Conservation (phyloP, 2,113 vertebrate species). For the Anolis sagrei region DNA sequence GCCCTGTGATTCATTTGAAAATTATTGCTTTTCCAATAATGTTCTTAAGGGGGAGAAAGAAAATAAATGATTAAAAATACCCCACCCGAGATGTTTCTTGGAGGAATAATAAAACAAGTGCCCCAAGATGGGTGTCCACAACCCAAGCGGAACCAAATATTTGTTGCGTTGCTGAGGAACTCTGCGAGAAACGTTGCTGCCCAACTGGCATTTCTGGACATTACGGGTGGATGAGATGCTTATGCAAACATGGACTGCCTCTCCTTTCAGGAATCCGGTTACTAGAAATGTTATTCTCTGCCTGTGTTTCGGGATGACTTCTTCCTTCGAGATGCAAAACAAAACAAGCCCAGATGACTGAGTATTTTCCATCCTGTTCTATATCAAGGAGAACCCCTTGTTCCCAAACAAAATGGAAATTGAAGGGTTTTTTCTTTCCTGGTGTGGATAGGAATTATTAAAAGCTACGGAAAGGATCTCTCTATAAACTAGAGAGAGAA, state of each 20-base stretch:
- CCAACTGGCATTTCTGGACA: constrained; percentile 61
- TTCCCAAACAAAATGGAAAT: neutral
- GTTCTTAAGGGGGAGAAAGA: constrained; percentile 22
- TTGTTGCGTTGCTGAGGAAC: constrained; percentile 74
- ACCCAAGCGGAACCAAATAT: constrained; percentile 73
- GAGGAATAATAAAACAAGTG: constrained; percentile 51
- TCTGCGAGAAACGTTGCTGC: constrained; percentile 56
- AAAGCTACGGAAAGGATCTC: too few species aligned
- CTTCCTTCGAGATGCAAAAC: neutral
- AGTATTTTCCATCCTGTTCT: neutral
- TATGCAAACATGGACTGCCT: constrained; percentile 50
- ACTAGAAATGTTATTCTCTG: constrained; percentile 17
- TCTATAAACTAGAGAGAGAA: neutral
- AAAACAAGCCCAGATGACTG: neutral
- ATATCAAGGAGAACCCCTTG: neutral
- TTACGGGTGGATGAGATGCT: constrained; percentile 55
- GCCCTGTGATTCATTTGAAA: constrained; percentile 61
- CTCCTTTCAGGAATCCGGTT: constrained; percentile 44
- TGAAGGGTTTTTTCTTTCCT: neutral
- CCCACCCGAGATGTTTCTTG: constrained; percentile 50
- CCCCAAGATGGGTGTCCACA: constrained; percentile 60
- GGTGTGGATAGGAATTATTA: neutral
- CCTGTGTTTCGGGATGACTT: neutral
- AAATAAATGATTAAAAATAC: neutral
- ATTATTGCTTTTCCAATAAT: constrained; percentile 46